A percentile compares a stretch with the other conserved stretches of the same genome.
phyloP scores from a whole-genome alignment of 1,140 invertebrate species.

The Dreissena polymorpha region DNA sequence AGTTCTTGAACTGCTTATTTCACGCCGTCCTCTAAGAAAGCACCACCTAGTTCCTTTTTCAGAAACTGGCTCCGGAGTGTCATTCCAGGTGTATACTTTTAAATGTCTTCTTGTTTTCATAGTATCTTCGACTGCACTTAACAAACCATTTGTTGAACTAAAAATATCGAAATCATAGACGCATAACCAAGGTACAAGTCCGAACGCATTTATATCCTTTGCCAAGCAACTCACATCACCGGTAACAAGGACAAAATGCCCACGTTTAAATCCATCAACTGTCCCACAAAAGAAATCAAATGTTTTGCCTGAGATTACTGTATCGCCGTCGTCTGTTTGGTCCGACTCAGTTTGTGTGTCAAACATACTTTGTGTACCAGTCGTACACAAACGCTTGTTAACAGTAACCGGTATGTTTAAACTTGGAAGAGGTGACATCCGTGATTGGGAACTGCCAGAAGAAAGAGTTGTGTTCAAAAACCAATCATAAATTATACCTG shows the following conservation, averaged over 20 bases:
- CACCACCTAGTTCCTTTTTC: slow-evolving; percentile 64
- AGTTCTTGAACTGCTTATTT: slow-evolving; percentile 53
- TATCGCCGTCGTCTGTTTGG: not conserved
- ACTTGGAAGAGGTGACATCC: not conserved
- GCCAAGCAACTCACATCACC: slow-evolving; percentile 7
- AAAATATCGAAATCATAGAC: slow-evolving; percentile 53
- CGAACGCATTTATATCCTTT: slow-evolving; percentile 9
- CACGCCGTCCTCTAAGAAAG: slow-evolving; percentile 59
- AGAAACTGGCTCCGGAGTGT: slow-evolving; percentile 45
- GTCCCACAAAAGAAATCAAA: slow-evolving; percentile 15
- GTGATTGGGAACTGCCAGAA: not conserved
- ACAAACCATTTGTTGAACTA: slow-evolving; percentile 53
- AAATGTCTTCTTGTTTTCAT: slow-evolving; percentile 51
- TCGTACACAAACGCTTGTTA: not conserved
- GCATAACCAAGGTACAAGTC: slow-evolving; percentile 23
- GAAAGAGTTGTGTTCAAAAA: not conserved
- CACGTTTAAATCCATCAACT: slow-evolving; percentile 22
- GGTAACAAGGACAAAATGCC: slow-evolving; percentile 36
- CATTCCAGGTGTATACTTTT: slow-evolving; percentile 57
- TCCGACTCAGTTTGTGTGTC: not conserved
- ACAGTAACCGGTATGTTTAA: not conserved
- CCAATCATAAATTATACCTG: slow-evolving; percentile 7
- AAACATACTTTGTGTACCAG: not conserved
- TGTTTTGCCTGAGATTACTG: not conserved
- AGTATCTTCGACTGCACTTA: slow-evolving; percentile 50